Conservation (phyloP, 2,113 vertebrate species). For the Chloebia gouldiae region DNA sequence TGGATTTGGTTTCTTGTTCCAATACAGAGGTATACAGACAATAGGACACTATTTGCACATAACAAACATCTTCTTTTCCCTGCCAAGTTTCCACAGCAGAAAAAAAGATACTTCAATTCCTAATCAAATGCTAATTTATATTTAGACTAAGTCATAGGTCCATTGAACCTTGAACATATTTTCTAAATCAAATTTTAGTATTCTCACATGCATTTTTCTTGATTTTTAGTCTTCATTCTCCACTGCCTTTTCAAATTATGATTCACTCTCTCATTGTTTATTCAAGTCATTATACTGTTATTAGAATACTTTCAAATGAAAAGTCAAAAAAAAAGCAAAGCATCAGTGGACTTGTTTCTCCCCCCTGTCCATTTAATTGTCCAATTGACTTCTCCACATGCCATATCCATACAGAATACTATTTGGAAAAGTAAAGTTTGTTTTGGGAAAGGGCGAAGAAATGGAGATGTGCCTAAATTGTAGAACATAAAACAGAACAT, state of each 20-base stretch:
- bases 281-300: conserved; percentile 17
- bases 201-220: background rate
- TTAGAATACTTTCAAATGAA: conserved; percentile 5
- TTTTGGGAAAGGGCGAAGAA: background rate
- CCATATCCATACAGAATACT: background rate
- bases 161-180: background rate
- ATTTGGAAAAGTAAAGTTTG: background rate
- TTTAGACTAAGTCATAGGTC: background rate
- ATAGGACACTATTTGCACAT: background rate
- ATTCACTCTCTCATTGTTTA: conserved; percentile 34
- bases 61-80: background rate
- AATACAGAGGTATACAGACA: background rate
- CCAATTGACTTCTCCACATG: background rate
- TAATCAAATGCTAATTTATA: background rate
- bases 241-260: background rate
- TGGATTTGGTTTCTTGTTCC: background rate
- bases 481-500: background rate
- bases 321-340: background rate
- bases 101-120: background rate
- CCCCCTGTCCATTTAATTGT: background rate
- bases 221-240: background rate
- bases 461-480: background rate
- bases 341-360: background rate
- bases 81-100: background rate
- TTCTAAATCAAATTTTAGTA: background rate